Evolutionary conservation across 2,113 vertebrate species (phyloP), one percentile per base, ranked within the genome.

Genomic region (Eolophus roseicapilla): DNA sequence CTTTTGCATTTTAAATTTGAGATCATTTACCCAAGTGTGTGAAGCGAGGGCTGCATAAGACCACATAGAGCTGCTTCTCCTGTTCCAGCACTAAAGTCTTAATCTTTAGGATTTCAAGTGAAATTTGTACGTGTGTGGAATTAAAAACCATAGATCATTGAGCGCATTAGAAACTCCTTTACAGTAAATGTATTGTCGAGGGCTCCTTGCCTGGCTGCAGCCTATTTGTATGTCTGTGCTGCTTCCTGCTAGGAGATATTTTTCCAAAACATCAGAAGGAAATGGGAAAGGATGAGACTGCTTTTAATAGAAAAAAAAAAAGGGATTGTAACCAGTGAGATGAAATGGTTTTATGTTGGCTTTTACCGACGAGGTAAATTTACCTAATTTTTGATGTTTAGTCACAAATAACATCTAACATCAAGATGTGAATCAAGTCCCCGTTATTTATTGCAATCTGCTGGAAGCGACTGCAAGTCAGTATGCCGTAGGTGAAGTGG

Each of bases 201-300:
- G 82, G 50, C 25, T 90, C 47, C 75, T 94, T 85, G 70, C 75
- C 37, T 5, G 52, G n/a, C 57, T 82, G 88, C 77, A 82, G 87
- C 57, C 41, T 87, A 17, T 93, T 94, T 69, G 41, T 53, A 3
- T 17, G 88, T 95, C 95, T 97, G 76, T 47, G 44, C 55, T 80
- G 49, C 68, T 97, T 97, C 97, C 97, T 96, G 96, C 86, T 84
- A 35, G 65, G 93, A 92, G 65, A n/a, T 67, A 14, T 91, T 95
- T 86, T 95, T 91, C 86, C 86, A 95, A 95, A 94, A 94, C 93
- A 96, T 95, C 84, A 82, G 80, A 96, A 96, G 96, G 96, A 97
- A 97, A 90, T 75, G 76, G 92, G 82, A 93, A 97, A 79, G 93
- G 95, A 96, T 92, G 92, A 75, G 79, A 46, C 62, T 13, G 53